Percentiles rank a stretch among this genome's conserved stretches.
phyloP scores from a whole-genome alignment of 2,888 invertebrate genomes.

The Patella ulyssiponensis region DNA sequence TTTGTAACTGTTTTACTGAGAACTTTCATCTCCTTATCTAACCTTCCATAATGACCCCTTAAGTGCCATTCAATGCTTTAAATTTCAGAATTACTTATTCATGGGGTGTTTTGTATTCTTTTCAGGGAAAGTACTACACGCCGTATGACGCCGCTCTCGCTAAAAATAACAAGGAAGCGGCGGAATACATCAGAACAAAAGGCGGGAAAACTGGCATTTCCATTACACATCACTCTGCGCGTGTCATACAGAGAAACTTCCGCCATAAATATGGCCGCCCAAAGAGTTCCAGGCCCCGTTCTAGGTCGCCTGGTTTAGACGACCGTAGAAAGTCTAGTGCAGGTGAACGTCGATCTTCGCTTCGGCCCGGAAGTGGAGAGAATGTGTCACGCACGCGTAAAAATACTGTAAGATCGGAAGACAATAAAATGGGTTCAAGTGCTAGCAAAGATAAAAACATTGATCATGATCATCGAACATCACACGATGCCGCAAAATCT shows the following conservation, averaged over 20 bases:
- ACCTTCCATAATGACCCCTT: too few species aligned
- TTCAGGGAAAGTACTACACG: constrained; percentile 84
- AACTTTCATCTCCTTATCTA: too few species aligned
- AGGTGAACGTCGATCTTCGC: background rate
- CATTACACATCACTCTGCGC: constrained; percentile 70
- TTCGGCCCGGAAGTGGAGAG: background rate
- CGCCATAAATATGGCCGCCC: constrained; percentile 6
- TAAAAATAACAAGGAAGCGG: constrained; percentile 89
- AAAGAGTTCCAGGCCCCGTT: background rate
- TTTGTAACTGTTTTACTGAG: too few species aligned
- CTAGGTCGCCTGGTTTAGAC: background rate
- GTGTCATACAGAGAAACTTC: constrained; percentile 35
- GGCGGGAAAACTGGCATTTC: constrained; percentile 88
- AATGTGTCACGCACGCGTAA: background rate
- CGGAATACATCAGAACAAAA: constrained; percentile 91
- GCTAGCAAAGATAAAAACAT: background rate
- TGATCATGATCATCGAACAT: background rate
- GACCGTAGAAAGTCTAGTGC: background rate
- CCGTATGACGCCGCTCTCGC: constrained; percentile 92
- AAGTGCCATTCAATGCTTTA: too few species aligned
- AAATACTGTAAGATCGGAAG: background rate
- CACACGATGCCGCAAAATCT: background rate
- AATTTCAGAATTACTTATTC: too few species aligned
- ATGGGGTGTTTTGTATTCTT: constrained; percentile 76
- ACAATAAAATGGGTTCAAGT: background rate